These are phyloP conservation scores for Enteromius mattozi DNA, from an alignment of 2,797 vertebrate genomes.

Conservation along the genomic window DNA sequence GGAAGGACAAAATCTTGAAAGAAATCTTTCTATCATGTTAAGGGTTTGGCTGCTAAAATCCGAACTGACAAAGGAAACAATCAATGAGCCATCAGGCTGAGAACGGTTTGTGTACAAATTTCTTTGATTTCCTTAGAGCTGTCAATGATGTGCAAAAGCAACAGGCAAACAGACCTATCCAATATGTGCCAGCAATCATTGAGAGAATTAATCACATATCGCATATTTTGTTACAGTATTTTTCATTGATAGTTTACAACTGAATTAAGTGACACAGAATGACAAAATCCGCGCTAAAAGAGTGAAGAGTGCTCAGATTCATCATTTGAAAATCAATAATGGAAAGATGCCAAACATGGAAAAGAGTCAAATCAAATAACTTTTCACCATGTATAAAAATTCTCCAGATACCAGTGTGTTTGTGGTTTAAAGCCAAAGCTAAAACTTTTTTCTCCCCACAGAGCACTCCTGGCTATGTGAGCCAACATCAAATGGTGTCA, in stretches of 20 bases:
- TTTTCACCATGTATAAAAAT: background rate
- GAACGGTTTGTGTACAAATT: background rate
- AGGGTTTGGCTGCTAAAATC: conserved; percentile 5
- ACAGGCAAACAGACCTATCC: background rate
- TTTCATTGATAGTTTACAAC: background rate
- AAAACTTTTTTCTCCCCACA: background rate
- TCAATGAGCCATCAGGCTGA: background rate
- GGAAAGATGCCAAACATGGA: background rate
- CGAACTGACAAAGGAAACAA: conserved; percentile 30
- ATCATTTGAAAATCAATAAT: background rate
- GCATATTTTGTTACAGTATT: background rate
- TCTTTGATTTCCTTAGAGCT: background rate
- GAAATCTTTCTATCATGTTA: background rate
- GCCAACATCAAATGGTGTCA: conserved; percentile 16
- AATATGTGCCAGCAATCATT: background rate
- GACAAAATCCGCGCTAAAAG: background rate
- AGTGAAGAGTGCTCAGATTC: background rate
- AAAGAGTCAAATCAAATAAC: background rate
- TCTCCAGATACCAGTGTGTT: background rate
- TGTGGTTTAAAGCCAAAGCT: background rate
- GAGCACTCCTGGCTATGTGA: background rate
- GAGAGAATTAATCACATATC: background rate
- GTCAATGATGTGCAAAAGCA: background rate
- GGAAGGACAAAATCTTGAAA: background rate
- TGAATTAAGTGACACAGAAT: background rate